Conservation (phyloP, 1,140 invertebrate species). For the Telenomus remus region DNA sequence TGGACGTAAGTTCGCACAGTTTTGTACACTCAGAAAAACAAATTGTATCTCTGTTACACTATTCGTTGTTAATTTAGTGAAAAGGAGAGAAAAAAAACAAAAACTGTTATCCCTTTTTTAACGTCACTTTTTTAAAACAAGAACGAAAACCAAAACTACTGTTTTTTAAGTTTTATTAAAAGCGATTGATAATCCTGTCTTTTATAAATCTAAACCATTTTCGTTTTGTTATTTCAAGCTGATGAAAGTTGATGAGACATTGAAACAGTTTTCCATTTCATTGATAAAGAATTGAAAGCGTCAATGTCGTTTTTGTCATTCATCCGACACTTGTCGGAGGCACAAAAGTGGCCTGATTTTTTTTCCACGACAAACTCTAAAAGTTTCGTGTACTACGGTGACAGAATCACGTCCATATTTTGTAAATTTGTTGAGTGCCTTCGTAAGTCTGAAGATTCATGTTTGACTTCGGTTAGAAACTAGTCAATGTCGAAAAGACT, state of each 20-base stretch:
- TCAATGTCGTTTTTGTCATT: constrained; percentile 27
- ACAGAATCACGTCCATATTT: constrained; percentile 42
- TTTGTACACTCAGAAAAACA: constrained; percentile 8
- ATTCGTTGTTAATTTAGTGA: constrained; percentile 20
- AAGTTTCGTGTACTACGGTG: constrained; percentile 43
- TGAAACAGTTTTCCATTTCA: constrained; percentile 7
- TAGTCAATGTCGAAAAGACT: constrained; percentile 68
- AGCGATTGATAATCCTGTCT: no score
- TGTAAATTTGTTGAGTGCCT: constrained; percentile 62
- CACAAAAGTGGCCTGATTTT: constrained; percentile 36
- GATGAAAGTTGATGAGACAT: background rate
- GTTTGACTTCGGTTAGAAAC: constrained; percentile 66
- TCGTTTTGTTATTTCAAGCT: background rate
- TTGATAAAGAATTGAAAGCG: constrained; percentile 11
- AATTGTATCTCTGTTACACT: constrained; percentile 28
- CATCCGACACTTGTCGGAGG: constrained; percentile 38
- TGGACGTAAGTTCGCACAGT: background rate
- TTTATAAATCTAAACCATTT: no score
- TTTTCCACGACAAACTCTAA: constrained; percentile 24
- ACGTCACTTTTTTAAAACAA: background rate
- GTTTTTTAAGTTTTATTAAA: no score
- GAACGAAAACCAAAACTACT: no score
- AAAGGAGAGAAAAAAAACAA: no score
- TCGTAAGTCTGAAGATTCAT: constrained; percentile 58
- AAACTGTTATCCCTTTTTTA: constrained; percentile 21